A percentile compares a stretch with the other conserved stretches of the same genome.
Evolutionary conservation across 2,888 invertebrate species (phyloP).

Genomic region (Enchytraeus crypticus): DNA sequence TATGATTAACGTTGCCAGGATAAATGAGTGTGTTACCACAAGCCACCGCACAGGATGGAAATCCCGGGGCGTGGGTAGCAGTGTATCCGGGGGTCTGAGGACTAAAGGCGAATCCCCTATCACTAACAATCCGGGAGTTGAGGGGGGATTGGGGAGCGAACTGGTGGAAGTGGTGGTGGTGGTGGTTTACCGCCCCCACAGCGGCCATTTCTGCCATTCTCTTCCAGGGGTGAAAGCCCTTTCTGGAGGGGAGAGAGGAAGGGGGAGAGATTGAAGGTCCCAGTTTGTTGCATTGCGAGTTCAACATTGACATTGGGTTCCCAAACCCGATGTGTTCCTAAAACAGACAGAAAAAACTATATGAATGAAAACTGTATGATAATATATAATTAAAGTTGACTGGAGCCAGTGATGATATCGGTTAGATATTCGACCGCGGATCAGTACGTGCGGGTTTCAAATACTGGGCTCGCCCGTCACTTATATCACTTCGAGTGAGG

Average conservation of each 20-base stretch:
- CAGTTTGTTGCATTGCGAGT: conserved; percentile 77
- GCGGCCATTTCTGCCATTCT: conserved; percentile 55
- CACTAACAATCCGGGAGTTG: too few species aligned
- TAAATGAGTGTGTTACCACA: conserved; percentile 16
- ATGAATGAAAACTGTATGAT: too few species aligned
- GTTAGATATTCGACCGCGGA: too few species aligned
- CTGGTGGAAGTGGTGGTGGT: background rate
- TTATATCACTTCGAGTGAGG: too few species aligned
- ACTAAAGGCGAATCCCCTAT: too few species aligned
- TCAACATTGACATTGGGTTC: conserved; percentile 15
- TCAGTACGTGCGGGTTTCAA: too few species aligned
- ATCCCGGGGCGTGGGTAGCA: background rate
- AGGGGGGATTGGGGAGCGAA: too few species aligned
- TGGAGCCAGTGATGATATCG: too few species aligned
- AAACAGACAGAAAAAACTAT: too few species aligned
- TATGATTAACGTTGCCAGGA: conserved; percentile 36
- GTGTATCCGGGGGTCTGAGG: background rate
- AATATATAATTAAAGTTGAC: too few species aligned
- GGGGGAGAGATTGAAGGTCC: conserved; percentile 77
- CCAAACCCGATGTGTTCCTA: too few species aligned
- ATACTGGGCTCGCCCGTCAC: too few species aligned
- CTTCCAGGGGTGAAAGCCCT: conserved; percentile 94
- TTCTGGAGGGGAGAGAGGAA: conserved; percentile 86
- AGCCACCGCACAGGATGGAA: conserved; percentile 14
- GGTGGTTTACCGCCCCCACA: background rate